Percentiles rank a stretch among this genome's conserved stretches.
phyloP scores from a whole-genome alignment of 2,888 invertebrate genomes.

The Cephus nigrinus region DNA sequence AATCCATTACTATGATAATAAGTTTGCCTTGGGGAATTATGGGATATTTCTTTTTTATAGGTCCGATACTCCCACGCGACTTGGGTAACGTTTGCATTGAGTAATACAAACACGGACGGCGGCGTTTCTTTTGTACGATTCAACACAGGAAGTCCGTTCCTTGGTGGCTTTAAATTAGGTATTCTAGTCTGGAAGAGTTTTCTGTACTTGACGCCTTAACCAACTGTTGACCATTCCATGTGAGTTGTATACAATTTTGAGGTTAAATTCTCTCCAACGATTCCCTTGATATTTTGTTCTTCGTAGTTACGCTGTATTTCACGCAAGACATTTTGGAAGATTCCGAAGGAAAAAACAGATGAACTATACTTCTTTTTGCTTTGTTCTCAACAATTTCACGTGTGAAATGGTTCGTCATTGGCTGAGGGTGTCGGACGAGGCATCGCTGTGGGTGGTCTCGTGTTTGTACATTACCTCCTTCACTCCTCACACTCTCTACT shows the following conservation, averaged over 20 bases:
- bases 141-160: slow-evolving; percentile 24
- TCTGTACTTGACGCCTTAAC: background rate
- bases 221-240: background rate
- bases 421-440: slow-evolving; percentile 36
- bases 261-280: background rate
- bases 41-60: background rate
- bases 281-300: background rate
- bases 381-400: slow-evolving; percentile 38
- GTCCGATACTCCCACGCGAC: background rate
- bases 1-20: background rate
- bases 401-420: slow-evolving; percentile 41
- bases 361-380: background rate
- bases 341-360: background rate
- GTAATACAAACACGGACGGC: slow-evolving; percentile 29
- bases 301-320: background rate
- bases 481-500: slow-evolving; percentile 22
- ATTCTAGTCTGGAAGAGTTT: background rate
- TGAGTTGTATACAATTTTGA: background rate
- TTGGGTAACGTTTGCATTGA: slow-evolving; percentile 22
- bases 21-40: background rate
- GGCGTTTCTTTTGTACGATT: slow-evolving; percentile 30
- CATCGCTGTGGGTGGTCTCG: slow-evolving; percentile 52
- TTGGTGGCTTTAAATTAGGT: background rate
- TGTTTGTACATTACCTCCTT: slow-evolving; percentile 48
- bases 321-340: background rate